Evolutionary conservation across 2,113 vertebrate species (phyloP).

Genomic region (Nanorana parkeri): DNA sequence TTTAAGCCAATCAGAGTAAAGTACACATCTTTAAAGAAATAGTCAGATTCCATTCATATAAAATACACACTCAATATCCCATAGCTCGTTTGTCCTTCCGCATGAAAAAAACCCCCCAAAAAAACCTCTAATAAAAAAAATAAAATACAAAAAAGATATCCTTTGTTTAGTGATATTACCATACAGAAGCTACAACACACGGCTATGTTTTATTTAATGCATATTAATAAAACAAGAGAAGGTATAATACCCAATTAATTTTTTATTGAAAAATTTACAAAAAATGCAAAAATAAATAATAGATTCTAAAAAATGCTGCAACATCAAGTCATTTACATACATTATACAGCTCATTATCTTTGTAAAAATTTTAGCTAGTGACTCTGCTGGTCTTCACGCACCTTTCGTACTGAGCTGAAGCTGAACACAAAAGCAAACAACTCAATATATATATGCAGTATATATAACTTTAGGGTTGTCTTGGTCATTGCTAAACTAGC

Average conservation of each 20-base stretch:
- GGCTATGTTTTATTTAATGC: constrained; percentile 48
- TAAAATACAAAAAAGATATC: background rate
- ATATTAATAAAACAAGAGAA: constrained; percentile 62
- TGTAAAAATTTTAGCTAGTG: constrained; percentile 69
- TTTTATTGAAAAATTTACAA: constrained; percentile 68
- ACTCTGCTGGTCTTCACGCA: constrained; percentile 61
- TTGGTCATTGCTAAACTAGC: too few relatives aligned
- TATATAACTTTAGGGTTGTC: too few relatives aligned
- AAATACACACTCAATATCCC: too few relatives aligned
- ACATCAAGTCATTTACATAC: constrained; percentile 71
- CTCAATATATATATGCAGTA: too few relatives aligned
- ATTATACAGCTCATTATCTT: constrained; percentile 76
- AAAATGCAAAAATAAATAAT: constrained; percentile 68
- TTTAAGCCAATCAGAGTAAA: too few relatives aligned
- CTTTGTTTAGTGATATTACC: constrained; percentile 26
- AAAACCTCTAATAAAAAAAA: too few relatives aligned
- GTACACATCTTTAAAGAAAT: too few relatives aligned
- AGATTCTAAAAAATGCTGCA: constrained; percentile 66
- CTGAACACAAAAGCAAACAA: too few relatives aligned
- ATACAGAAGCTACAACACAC: constrained; percentile 9
- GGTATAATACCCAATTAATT: constrained; percentile 65
- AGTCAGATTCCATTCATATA: too few relatives aligned
- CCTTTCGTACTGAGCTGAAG: background rate
- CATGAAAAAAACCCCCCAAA: too few relatives aligned
- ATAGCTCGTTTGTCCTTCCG: too few relatives aligned